Conservation (phyloP, 2,888 invertebrate species). For the Nemapogon koenigi region DNA sequence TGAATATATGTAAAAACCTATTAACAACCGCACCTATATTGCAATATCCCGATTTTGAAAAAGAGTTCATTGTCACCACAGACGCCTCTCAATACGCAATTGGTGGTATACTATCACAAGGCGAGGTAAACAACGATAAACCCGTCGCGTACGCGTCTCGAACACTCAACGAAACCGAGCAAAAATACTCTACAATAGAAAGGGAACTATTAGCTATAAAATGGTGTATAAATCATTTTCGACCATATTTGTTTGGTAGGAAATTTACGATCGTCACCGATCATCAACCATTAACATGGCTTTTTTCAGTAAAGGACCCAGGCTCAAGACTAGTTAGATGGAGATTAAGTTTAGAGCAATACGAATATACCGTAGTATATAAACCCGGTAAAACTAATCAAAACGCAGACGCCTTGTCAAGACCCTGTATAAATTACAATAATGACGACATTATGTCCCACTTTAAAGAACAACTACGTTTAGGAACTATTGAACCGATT, state of each 20-base stretch:
- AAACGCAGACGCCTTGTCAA: slow-evolving; percentile 22
- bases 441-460: not conserved
- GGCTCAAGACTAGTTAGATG: no score
- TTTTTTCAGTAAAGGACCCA: slow-evolving; percentile 19
- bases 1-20: slow-evolving; percentile 18
- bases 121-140: slow-evolving; percentile 16
- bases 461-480: no score
- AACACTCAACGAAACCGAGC: no score
- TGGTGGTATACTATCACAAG: slow-evolving; percentile 18
- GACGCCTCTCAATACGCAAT: slow-evolving; percentile 21
- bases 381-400: slow-evolving; percentile 22
- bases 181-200: no score
- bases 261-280: no score
- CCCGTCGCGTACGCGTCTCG: slow-evolving; percentile 18
- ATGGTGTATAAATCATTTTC: no score
- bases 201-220: no score
- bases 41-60: slow-evolving; percentile 20
- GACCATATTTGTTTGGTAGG: no score
- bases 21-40: slow-evolving; percentile 17
- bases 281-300: slow-evolving; percentile 19
- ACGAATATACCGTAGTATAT: no score
- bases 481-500: no score
- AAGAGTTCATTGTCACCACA: slow-evolving; percentile 22
- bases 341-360: no score
- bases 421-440: no score